Evolutionary conservation across 2,888 invertebrate species (phyloP).

Genomic region (Spodoptera picta): DNA sequence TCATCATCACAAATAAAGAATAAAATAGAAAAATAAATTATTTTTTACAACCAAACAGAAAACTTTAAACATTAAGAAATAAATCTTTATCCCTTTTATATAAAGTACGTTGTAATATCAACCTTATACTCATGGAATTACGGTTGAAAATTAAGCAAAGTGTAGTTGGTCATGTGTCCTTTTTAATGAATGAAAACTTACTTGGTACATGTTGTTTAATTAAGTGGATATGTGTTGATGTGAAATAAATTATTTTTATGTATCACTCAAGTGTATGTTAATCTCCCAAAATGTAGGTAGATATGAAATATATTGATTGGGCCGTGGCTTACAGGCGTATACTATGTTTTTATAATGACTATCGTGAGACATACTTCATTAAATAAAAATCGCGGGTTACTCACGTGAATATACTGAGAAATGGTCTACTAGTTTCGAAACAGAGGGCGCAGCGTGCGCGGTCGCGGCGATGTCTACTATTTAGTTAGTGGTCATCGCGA

Average conservation of each 20-base stretch:
- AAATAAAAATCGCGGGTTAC: no score
- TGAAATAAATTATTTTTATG: slow-evolving; percentile 41
- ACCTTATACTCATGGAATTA: slow-evolving; percentile 46
- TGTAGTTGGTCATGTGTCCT: slow-evolving; percentile 26
- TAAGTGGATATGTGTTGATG: slow-evolving; percentile 12
- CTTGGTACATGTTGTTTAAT: slow-evolving; percentile 16
- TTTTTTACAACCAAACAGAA: slow-evolving; percentile 57
- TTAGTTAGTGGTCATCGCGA: no score
- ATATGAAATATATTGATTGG: slow-evolving; percentile 15
- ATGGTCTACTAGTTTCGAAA: no score
- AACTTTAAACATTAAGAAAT: slow-evolving; percentile 47
- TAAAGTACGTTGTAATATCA: slow-evolving; percentile 21
- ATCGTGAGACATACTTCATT: no score
- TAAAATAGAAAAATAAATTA: slow-evolving; percentile 12
- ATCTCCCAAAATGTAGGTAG: slow-evolving; percentile 28
- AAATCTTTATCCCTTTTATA: slow-evolving; percentile 42
- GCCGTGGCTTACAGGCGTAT: slow-evolving; percentile 4
- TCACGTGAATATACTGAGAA: no score
- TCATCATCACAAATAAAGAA: no score
- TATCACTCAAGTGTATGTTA: slow-evolving; percentile 8
- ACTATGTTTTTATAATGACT: no score
- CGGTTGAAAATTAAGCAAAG: slow-evolving; percentile 31
- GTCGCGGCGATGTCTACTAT: no score
- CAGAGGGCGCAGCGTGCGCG: no score
- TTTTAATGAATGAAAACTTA: slow-evolving; percentile 24